Evolutionary conservation across 2,797 vertebrate genomes (phyloP).

Genomic region (Danionella dracula): DNA sequence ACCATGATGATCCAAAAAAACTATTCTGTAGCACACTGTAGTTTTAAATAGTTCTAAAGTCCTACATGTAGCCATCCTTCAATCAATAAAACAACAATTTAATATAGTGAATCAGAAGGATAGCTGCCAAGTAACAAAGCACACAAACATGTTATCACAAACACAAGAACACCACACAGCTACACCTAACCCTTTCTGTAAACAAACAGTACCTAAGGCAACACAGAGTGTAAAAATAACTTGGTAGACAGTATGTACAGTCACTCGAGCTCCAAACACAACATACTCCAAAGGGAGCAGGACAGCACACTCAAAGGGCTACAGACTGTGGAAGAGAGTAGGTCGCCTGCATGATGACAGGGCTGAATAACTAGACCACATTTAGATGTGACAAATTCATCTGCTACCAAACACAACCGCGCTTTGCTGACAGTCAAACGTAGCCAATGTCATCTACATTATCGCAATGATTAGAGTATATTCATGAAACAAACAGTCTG

Average conservation of each 20-base stretch:
- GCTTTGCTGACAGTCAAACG: not conserved
- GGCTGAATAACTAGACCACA: constrained; percentile 44
- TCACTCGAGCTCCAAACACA: constrained; percentile 51
- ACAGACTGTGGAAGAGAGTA: not conserved
- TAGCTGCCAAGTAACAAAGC: constrained; percentile 20
- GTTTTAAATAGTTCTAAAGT: too few relatives aligned
- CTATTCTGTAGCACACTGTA: too few relatives aligned
- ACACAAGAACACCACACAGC: constrained; percentile 32
- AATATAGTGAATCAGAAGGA: not conserved
- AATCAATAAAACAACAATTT: not conserved
- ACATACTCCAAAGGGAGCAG: constrained; percentile 50
- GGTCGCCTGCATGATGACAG: constrained; percentile 44
- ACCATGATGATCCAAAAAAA: too few relatives aligned
- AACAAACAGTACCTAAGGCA: constrained; percentile 39
- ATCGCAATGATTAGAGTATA: not conserved
- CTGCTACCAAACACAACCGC: constrained; percentile 34
- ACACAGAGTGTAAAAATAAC: constrained; percentile 63
- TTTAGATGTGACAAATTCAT: constrained; percentile 51
- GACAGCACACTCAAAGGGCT: not conserved
- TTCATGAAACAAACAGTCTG: too few relatives aligned
- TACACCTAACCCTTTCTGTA: constrained; percentile 35
- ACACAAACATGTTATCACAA: constrained; percentile 22
- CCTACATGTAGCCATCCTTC: too few relatives aligned
- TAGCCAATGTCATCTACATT: constrained; percentile 20
- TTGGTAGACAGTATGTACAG: constrained; percentile 45